A percentile compares a stretch with the other conserved stretches of the same genome.
phyloP scores from a whole-genome alignment of 2,113 vertebrate genomes.

The Lonchura striata region DNA sequence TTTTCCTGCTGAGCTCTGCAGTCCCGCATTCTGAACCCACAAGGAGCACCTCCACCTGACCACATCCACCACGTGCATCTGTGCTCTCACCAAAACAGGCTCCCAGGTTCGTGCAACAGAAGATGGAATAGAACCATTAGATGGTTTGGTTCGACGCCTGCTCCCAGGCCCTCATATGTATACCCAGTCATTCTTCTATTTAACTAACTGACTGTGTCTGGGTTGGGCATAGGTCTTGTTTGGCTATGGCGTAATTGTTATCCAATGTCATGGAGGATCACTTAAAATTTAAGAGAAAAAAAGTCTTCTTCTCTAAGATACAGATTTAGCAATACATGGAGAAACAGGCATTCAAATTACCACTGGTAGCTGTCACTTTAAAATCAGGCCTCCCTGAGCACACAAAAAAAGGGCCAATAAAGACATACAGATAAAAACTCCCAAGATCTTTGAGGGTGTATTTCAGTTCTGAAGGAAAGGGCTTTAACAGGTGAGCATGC shows the following conservation, averaged over 20 bases:
- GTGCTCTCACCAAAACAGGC: neutral
- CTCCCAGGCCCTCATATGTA: neutral
- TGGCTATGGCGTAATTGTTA: neutral
- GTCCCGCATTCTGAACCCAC: neutral
- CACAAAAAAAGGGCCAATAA: neutral
- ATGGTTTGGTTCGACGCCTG: neutral
- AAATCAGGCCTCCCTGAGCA: neutral
- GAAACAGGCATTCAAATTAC: neutral
- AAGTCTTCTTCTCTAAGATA: neutral
- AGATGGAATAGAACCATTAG: neutral
- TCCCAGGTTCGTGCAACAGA: neutral
- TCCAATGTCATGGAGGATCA: neutral
- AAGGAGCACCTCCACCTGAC: neutral
- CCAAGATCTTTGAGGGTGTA: neutral
- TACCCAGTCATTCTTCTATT: neutral
- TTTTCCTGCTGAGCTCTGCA: neutral
- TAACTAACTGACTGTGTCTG: neutral
- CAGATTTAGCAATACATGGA: neutral
- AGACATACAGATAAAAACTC: neutral
- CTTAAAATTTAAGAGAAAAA: neutral
- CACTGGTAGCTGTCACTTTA: neutral
- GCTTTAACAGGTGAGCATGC: rapidly evolving
- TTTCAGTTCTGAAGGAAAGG: neutral
- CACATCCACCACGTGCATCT: neutral
- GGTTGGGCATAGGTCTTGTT: neutral